These are phyloP conservation scores for Ommatoiulus sabulosus DNA, from an alignment of 2,888 invertebrate species.

Conservation along the genomic window DNA sequence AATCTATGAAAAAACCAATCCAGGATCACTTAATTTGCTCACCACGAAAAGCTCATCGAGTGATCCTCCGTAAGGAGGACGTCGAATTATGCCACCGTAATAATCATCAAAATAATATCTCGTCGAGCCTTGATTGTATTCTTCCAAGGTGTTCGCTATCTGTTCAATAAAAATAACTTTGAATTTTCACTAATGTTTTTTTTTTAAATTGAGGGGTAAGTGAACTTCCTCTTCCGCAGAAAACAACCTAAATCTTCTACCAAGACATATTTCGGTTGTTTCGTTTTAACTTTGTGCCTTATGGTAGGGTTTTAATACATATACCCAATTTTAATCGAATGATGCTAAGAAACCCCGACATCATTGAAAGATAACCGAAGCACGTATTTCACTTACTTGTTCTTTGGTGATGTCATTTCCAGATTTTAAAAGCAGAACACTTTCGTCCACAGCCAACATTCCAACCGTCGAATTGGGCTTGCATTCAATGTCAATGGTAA, in stretches of 20 bases:
- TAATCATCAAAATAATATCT: background rate
- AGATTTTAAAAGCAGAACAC: background rate
- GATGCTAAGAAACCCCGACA: too few relatives aligned
- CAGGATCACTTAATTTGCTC: background rate
- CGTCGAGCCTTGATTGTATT: background rate
- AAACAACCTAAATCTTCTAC: too few relatives aligned
- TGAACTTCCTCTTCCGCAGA: too few relatives aligned
- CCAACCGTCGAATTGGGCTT: background rate
- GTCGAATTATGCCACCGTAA: constrained; percentile 18
- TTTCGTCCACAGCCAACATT: constrained; percentile 41
- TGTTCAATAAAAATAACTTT: background rate
- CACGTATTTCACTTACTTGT: background rate
- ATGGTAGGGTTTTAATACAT: too few relatives aligned
- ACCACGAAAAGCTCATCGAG: background rate
- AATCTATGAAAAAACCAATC: background rate
- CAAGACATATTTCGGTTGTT: too few relatives aligned
- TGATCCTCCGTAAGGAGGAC: background rate
- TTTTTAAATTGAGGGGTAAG: too few relatives aligned
- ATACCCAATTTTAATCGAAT: too few relatives aligned
- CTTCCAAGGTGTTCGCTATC: background rate
- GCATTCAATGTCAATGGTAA: background rate
- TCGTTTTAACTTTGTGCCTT: too few relatives aligned
- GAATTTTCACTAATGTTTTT: too few relatives aligned
- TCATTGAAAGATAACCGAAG: too few relatives aligned
- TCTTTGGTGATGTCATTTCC: constrained; percentile 50